These are phyloP conservation scores for Drosophila neoperkinsi DNA, from an alignment of 2,888 invertebrate species.

Conservation along the genomic window DNA sequence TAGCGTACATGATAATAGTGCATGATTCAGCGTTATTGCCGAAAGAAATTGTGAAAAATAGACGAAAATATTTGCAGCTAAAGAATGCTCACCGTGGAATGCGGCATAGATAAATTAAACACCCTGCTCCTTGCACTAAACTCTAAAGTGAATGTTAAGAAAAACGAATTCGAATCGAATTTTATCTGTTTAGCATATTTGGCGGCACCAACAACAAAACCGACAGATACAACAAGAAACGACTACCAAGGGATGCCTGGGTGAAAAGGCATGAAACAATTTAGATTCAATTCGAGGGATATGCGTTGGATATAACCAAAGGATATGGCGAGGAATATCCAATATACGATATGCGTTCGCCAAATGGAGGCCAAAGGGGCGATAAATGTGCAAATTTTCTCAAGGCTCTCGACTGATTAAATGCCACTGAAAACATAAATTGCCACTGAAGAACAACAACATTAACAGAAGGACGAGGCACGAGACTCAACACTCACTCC, in stretches of 20 bases:
- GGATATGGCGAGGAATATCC: constrained; percentile 40
- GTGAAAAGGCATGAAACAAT: constrained; percentile 68
- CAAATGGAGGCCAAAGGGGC: constrained; percentile 38
- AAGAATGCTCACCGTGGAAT: constrained; percentile 46
- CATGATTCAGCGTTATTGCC: constrained; percentile 35
- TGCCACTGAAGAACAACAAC: constrained; percentile 56
- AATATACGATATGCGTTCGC: constrained; percentile 39
- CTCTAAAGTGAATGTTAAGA: constrained; percentile 35
- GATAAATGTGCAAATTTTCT: constrained; percentile 70
- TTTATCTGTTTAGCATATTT: constrained; percentile 73
- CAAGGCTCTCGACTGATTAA: constrained; percentile 62
- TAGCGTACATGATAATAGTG: not conserved
- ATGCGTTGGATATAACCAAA: constrained; percentile 30
- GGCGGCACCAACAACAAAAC: constrained; percentile 33
- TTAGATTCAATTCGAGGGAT: constrained; percentile 71
- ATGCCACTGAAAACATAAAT: constrained; percentile 73
- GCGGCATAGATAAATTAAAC: constrained; percentile 64
- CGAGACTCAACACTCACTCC: not conserved
- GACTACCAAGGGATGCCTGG: constrained; percentile 43
- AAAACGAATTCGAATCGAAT: constrained; percentile 54
- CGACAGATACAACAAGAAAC: constrained; percentile 28
- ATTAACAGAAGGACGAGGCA: constrained; percentile 45
- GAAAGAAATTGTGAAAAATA: constrained; percentile 39
- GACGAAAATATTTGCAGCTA: constrained; percentile 36
- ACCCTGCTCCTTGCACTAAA: constrained; percentile 3